Percentiles rank a stretch among this genome's conserved stretches.
Conservation (phyloP, 1,140 invertebrate genomes). For the Drosophila lacertosa region DNA sequence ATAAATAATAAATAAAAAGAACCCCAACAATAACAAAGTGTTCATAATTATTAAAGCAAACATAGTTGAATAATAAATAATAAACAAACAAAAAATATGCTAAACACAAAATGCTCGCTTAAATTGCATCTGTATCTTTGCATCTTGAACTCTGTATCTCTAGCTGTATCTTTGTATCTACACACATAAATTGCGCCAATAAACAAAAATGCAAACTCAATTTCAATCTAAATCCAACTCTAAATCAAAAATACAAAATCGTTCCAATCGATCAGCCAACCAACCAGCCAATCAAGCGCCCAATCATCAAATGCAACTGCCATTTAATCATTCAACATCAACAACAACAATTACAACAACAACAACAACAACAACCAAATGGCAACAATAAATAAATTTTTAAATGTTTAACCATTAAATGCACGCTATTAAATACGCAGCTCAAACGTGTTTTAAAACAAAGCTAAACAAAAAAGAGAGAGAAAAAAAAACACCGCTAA, state of each 20-base stretch:
- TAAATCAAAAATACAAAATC: conserved; percentile 50
- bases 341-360: conserved; percentile 26
- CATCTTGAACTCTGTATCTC: conserved; percentile 50
- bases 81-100: conserved; percentile 43
- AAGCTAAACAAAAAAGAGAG: conserved; percentile 14
- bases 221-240: conserved; percentile 41
- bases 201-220: conserved; percentile 61
- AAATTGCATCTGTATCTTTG: conserved; percentile 50
- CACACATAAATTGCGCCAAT: conserved; percentile 32
- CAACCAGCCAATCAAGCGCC: conserved; percentile 66
- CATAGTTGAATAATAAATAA: conserved; percentile 39
- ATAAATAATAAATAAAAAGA: conserved; percentile 25
- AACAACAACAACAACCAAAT: conserved; percentile 26
- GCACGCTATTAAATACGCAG: conserved; percentile 58
- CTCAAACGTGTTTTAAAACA: conserved; percentile 41
- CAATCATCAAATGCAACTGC: conserved; percentile 73
- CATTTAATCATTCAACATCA: conserved; percentile 60
- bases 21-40: conserved; percentile 62
- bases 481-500: conserved; percentile 21
- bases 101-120: conserved; percentile 53
- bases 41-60: conserved; percentile 64
- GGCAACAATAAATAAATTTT: conserved; percentile 38
- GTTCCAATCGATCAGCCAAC: conserved; percentile 62
- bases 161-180: conserved; percentile 48
- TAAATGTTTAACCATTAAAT: conserved; percentile 49